Base-by-base conservation (phyloP, 2,797 vertebrate genomes). In the Pempheris klunzingeri region DNA sequence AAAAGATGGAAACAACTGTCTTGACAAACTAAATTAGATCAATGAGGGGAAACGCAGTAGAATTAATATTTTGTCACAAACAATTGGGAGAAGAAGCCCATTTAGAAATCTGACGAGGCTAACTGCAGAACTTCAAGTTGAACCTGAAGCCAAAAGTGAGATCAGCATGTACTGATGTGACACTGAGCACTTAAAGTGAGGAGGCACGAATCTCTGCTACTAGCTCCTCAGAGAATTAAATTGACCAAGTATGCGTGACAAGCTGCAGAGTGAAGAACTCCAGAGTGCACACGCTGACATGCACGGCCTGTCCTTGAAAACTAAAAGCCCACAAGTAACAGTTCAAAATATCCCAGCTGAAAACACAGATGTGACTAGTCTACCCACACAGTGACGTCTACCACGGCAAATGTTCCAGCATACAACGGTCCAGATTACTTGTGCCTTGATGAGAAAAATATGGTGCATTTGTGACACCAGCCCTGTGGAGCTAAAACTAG, bases 271-370 rank as follows among this genome's bases (percentile, higher is more conserved):
- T 77, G 81, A 81, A 87, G 83, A 88, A 80, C 87, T 86, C 78
- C 81, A 80, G 80, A 90, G 88, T 85, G 85, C 80, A 71, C 67
- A 84, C 83, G 57, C 77, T 46, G 73, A 88, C 90, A 85, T 82
- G 84, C 88, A 87, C 66, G 47, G 84, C 73, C 75, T 85, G 90
- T 89, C 90, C 88, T 90, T 90, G 86, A 90, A 85, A 90, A 87
- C 80, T 78, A 81, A 90, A 87, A 89, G 83, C 84, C 85, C 78
- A 88, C 83, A 81, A 91, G 81, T 82, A 87, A 88, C 50, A 28
- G 81, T 86, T 90, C 63, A 87, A 86, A 92, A 90, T 84, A 89
- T 79, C 79, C 58, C 52, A 49, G 72, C 59, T 82, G 77, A 87
- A 89, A 83, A 86, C 75, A 77, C 53, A 83, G 75, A 89, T 68